phyloP scores from a whole-genome alignment of 2,797 vertebrate genomes.

The Gambusia yucatana region DNA sequence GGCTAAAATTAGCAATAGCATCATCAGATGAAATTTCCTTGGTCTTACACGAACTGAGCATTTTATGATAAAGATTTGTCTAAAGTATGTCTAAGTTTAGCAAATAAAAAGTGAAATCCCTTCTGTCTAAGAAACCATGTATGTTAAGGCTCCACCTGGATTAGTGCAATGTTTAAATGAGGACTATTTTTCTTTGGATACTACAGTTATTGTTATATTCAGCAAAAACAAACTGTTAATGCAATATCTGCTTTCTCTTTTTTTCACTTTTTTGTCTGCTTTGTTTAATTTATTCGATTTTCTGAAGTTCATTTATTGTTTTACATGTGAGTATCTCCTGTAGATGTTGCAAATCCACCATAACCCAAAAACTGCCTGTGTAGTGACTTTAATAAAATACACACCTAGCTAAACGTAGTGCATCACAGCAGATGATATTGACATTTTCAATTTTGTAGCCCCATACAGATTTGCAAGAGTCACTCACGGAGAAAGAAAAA shows the following conservation, averaged over 20 bases:
- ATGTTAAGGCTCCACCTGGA: background rate
- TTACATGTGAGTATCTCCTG: background rate
- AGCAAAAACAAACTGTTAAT: background rate
- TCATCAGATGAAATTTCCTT: too few relatives aligned
- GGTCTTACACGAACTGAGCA: too few relatives aligned
- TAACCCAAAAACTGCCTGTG: background rate
- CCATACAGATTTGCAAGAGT: slow-evolving; percentile 65
- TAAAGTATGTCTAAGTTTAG: background rate
- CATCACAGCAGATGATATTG: slow-evolving; percentile 50
- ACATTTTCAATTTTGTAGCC: slow-evolving; percentile 61
- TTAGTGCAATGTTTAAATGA: background rate
- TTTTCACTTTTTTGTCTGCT: background rate
- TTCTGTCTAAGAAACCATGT: background rate
- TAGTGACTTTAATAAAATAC: slow-evolving; percentile 22
- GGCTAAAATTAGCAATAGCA: too few relatives aligned
- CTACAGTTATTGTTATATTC: background rate
- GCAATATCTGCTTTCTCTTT: background rate
- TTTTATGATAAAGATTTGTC: too few relatives aligned
- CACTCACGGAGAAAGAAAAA: slow-evolving; percentile 35
- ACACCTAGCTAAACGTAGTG: slow-evolving; percentile 42
- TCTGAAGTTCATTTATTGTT: background rate
- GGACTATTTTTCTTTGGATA: background rate
- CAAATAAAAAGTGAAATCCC: background rate
- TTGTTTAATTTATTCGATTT: slow-evolving; percentile 5
- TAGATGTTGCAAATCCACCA: slow-evolving; percentile 4